phyloP scores from a whole-genome alignment of 2,888 invertebrate genomes.

The Rhodophaea formosa region DNA sequence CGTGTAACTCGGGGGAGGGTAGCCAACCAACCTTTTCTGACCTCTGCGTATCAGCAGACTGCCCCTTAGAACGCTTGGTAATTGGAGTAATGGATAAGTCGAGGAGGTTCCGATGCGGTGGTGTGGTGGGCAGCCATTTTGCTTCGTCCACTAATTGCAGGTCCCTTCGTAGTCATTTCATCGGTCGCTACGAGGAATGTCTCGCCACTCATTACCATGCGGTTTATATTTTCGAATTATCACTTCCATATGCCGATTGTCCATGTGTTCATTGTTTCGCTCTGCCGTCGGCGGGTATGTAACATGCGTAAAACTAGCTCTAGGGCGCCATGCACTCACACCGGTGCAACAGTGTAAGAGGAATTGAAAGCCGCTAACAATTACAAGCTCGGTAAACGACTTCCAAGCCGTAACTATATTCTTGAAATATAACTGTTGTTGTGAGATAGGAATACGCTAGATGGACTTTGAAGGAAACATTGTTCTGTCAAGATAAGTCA shows the following conservation, averaged over 20 bases:
- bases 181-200: slow-evolving; percentile 62
- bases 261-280: slow-evolving; percentile 60
- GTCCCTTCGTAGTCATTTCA: slow-evolving; percentile 68
- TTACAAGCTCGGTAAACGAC: background rate
- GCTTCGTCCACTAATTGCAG: slow-evolving; percentile 72
- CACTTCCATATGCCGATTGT: slow-evolving; percentile 73
- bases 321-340: slow-evolving; percentile 19
- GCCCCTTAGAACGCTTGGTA: slow-evolving; percentile 27
- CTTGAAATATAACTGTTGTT: background rate
- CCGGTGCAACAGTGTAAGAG: background rate
- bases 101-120: slow-evolving; percentile 32
- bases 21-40: slow-evolving; percentile 46
- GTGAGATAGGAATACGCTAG: background rate
- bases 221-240: slow-evolving; percentile 79
- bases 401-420: background rate
- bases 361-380: slow-evolving; percentile 5
- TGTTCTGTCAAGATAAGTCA: background rate
- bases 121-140: slow-evolving; percentile 73
- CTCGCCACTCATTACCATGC: slow-evolving; percentile 68
- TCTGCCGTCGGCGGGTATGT: slow-evolving; percentile 25
- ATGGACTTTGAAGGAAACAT: background rate
- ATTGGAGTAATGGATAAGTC: slow-evolving; percentile 14
- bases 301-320: slow-evolving; percentile 20
- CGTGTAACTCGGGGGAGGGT: slow-evolving; percentile 60
- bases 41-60: slow-evolving; percentile 33